A percentile compares a stretch with the other conserved stretches of the same genome.
Evolutionary conservation across 2,888 invertebrate genomes (phyloP).

Genomic region (Epirrita christyi): DNA sequence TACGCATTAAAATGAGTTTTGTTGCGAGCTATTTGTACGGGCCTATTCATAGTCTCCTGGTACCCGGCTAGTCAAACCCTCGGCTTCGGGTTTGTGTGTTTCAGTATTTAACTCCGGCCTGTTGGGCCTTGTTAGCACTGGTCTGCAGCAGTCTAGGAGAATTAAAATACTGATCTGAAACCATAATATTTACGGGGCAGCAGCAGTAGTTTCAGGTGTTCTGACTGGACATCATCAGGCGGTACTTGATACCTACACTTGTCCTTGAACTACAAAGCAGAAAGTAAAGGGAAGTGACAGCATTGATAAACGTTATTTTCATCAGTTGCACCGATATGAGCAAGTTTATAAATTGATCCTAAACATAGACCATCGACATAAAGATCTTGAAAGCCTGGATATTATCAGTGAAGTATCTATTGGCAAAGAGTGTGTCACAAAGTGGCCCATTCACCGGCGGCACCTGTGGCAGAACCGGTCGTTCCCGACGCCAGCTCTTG

Average conservation of each 20-base stretch:
- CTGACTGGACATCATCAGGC: too few relatives aligned
- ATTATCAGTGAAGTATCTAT: slow-evolving; percentile 56
- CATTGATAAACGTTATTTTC: too few relatives aligned
- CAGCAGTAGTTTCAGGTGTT: too few relatives aligned
- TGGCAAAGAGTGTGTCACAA: slow-evolving; percentile 55
- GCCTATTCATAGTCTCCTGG: slow-evolving; percentile 35
- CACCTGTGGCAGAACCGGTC: slow-evolving; percentile 76
- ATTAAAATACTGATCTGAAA: too few relatives aligned
- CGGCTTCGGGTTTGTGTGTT: slow-evolving; percentile 1
- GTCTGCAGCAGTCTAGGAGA: too few relatives aligned
- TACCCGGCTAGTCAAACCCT: slow-evolving; percentile 8
- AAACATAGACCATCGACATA: slow-evolving; percentile 10
- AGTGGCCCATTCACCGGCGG: slow-evolving; percentile 65
- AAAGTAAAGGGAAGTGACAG: too few relatives aligned
- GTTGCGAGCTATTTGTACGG: slow-evolving; percentile 47
- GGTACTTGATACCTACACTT: too few relatives aligned
- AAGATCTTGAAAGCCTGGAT: slow-evolving; percentile 43
- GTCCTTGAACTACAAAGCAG: too few relatives aligned
- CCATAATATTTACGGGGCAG: too few relatives aligned
- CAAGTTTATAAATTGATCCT: too few relatives aligned
- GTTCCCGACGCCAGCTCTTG: slow-evolving; percentile 62
- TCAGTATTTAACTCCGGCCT: slow-evolving; percentile 13
- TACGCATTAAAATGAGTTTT: slow-evolving; percentile 52
- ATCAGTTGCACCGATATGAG: too few relatives aligned
- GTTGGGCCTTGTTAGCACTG: too few relatives aligned